Evolutionary conservation across 2,888 invertebrate genomes (phyloP), one percentile per base, ranked within the genome.

Genomic region (Amorpha juglandis): DNA sequence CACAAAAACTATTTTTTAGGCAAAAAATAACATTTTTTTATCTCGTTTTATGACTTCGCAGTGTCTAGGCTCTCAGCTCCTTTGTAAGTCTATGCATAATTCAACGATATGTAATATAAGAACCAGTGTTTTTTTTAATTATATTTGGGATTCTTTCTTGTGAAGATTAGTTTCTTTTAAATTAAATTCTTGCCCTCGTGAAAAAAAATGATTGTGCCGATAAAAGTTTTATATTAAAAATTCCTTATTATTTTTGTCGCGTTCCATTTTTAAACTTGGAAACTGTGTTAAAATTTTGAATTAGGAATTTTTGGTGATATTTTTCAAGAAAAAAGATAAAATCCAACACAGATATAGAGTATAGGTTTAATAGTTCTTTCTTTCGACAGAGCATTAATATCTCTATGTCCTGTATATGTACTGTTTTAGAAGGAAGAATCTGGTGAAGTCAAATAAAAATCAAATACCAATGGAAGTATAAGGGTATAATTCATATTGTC

Each of bases 221-320:
- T 50, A 19, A 19, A 50, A 50, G 50, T 50, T 50, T 27, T 19
- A 50, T 50, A 50, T 50, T 50, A 9, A 50, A 50, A 50, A 27
- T 48, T 48, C 48, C n/a, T 50, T 12, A 16, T 48, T 50, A 19
- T 19, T 50, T 50, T 19, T 50, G 50, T 19, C 50, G 9, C 50
- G 50, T 9, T 9, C 6, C 27, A 16, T 8, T 16, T 50, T 50
- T 19, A 9, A 19, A 19, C 9, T 3, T 16, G 9, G 50, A 50
- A 19, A 16, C 48, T 16, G 1, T n/a, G 16, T 48, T 48, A 27
- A 27, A 48, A 48, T n/a, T 7, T 6, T 48, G 16, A 0, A 48
- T 7, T 48, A 4, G n/a, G 16, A 16, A 48, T 6, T 50, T 50
- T 19, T 50, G 1, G 50, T 8, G 50, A 50, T 19, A 11, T 9